These are phyloP conservation scores for Camelus bactrianus DNA, from an alignment of 2,113 vertebrate genomes.

Conservation along the genomic window DNA sequence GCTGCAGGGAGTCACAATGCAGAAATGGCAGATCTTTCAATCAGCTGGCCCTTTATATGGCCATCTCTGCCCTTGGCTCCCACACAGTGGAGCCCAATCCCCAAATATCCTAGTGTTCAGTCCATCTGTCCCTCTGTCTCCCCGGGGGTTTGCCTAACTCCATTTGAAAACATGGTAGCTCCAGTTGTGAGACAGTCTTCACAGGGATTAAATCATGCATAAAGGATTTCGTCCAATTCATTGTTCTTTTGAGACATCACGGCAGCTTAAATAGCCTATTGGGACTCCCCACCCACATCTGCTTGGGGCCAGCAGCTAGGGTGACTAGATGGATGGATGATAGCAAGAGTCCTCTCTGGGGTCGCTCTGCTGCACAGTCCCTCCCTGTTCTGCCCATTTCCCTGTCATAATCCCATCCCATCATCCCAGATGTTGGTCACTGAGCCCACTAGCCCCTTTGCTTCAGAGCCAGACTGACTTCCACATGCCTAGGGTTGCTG, in stretches of 20 bases:
- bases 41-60: neutral
- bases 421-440: neutral
- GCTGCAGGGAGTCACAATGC: slow-evolving; percentile 66
- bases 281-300: neutral
- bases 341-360: neutral
- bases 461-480: neutral
- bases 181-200: neutral
- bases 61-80: neutral
- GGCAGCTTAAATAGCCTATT: neutral
- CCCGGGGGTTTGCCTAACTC: neutral
- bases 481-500: neutral
- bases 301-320: neutral
- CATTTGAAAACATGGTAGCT: neutral
- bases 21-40: neutral
- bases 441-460: neutral
- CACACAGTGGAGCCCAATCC: neutral
- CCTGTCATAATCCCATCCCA: neutral
- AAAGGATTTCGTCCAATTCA: neutral
- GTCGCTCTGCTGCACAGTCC: neutral
- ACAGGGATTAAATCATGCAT: neutral
- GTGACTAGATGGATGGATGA: neutral
- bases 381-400: neutral
- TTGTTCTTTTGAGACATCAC: neutral
- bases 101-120: neutral
- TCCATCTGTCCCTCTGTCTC: neutral